phyloP scores from a whole-genome alignment of 2,888 invertebrate species.

The Automeris io region DNA sequence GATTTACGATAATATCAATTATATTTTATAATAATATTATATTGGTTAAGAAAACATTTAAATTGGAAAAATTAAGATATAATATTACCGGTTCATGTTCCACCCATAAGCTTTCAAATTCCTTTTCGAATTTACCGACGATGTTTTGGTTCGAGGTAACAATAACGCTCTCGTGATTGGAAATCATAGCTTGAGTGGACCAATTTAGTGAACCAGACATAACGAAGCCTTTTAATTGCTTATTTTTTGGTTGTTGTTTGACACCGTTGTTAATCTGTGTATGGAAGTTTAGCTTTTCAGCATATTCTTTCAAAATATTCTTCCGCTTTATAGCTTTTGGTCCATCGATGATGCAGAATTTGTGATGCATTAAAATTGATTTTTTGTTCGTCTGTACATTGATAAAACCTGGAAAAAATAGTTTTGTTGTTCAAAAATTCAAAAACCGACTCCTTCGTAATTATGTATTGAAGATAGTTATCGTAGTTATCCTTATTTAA shows the following conservation, averaged over 20 bases:
- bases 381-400: slow-evolving; percentile 66
- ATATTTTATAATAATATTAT: neutral
- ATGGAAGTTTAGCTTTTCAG: slow-evolving; percentile 61
- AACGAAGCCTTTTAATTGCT: slow-evolving; percentile 61
- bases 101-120: slow-evolving; percentile 81
- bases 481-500: too few relatives aligned
- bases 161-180: slow-evolving; percentile 83
- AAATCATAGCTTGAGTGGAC: slow-evolving; percentile 83
- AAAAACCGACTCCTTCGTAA: too few relatives aligned
- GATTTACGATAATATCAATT: too few relatives aligned
- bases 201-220: slow-evolving; percentile 87
- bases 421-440: too few relatives aligned
- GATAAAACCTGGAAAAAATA: slow-evolving; percentile 55
- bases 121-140: slow-evolving; percentile 72
- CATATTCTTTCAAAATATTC: slow-evolving; percentile 48
- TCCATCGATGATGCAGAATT: slow-evolving; percentile 83
- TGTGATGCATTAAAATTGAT: slow-evolving; percentile 86
- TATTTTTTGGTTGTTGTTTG: slow-evolving; percentile 35
- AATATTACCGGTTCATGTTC: slow-evolving; percentile 63
- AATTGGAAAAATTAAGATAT: slow-evolving; percentile 2
- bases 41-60: neutral
- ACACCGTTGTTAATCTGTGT: slow-evolving; percentile 36
- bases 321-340: slow-evolving; percentile 62
- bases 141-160: slow-evolving; percentile 77
- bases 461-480: too few relatives aligned